These are phyloP conservation scores for Manduca sexta DNA, from an alignment of 1,140 invertebrate genomes.

Conservation along the genomic window DNA sequence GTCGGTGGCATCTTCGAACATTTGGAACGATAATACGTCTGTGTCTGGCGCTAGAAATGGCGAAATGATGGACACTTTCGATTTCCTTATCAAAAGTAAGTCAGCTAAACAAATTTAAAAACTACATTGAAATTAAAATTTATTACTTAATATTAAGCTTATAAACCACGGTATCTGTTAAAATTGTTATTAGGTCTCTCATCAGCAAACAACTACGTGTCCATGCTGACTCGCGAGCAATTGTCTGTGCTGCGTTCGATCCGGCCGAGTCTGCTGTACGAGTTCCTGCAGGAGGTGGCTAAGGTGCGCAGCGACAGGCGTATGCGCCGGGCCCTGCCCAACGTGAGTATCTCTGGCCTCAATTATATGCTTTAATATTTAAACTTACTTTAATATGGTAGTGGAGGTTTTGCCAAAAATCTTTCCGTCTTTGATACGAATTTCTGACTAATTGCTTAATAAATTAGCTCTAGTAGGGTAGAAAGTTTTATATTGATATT, in stretches of 20 bases:
- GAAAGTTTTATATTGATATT: too few species aligned
- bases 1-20: constrained; percentile 16
- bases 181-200: constrained; percentile 36
- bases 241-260: constrained; percentile 47
- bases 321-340: constrained; percentile 42
- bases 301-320: constrained; percentile 51
- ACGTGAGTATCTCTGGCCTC: constrained; percentile 26
- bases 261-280: constrained; percentile 47
- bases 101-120: too few species aligned
- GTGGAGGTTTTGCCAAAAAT: too few species aligned
- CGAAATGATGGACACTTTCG: constrained; percentile 49
- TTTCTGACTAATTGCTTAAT: too few species aligned
- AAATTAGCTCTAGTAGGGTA: too few species aligned
- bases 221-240: constrained; percentile 56
- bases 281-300: constrained; percentile 53
- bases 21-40: constrained; percentile 31
- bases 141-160: too few species aligned
- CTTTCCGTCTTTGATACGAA: too few species aligned
- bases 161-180: not conserved
- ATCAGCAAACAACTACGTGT: constrained; percentile 56
- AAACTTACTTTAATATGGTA: not conserved
- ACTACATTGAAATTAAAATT: too few species aligned
- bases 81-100: constrained; percentile 58
- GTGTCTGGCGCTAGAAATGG: constrained; percentile 21
- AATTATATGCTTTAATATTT: not conserved